Conservation (phyloP, 2,888 invertebrate genomes). For the Drosophila basisetae region DNA sequence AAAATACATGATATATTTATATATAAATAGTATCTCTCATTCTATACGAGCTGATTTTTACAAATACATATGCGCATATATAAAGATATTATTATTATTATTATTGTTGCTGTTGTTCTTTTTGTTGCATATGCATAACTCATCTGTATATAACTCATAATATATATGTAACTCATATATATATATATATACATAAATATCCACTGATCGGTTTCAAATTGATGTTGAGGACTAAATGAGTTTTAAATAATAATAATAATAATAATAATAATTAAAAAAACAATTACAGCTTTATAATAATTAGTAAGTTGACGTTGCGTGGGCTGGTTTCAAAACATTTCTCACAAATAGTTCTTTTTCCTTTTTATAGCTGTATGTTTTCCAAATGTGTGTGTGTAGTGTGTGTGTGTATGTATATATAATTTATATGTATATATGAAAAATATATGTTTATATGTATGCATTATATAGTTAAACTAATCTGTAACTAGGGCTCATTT, state of each 20-base stretch:
- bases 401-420: conserved; percentile 38
- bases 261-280: conserved; percentile 18
- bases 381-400: conserved; percentile 22
- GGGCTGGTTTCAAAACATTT: conserved; percentile 67
- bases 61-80: conserved; percentile 11
- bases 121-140: conserved; percentile 37
- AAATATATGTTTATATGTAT: conserved; percentile 63
- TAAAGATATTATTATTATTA: not conserved
- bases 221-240: conserved; percentile 55
- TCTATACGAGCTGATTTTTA: conserved; percentile 16
- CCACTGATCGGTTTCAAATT: conserved; percentile 31
- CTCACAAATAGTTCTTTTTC: conserved; percentile 45
- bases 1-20: conserved; percentile 46
- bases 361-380: conserved; percentile 26
- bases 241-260: conserved; percentile 30
- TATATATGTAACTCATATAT: too few relatives aligned
- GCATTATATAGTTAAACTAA: conserved; percentile 75
- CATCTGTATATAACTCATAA: not conserved
- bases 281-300: conserved; percentile 56
- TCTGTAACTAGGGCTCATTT: conserved; percentile 80
- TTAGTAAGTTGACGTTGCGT: conserved; percentile 70
- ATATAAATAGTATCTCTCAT: conserved; percentile 34
- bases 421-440: conserved; percentile 58
- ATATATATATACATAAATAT: conserved; percentile 14
- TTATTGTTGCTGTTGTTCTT: not conserved